Evolutionary conservation across 30 jellyfish, hydroid and myxozoan species (phyloP), one percentile per base, ranked within the genome.

Genomic region (Hydractinia echinata): DNA sequence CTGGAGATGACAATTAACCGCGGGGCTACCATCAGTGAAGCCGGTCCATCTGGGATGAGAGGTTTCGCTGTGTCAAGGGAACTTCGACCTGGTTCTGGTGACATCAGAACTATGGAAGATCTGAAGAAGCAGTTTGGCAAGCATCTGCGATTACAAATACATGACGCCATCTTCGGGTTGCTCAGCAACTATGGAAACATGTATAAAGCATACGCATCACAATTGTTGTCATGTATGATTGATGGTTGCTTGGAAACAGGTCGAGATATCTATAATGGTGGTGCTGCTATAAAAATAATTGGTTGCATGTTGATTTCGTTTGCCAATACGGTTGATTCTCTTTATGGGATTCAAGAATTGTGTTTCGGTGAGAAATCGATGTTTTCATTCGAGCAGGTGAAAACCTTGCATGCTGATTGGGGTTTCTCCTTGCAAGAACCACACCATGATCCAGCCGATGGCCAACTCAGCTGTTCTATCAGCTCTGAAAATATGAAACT

Each of bases 41-140:
- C 84, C 21, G 84, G 84, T 15, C 84, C 84, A 20, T 79, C 78
- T 1, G 84, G 84, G 21, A 76, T 76, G 84, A 44, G 84, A 50
- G 84, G 84, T 54, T 76, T 48, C 18, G 49, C 79, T 16, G 79
- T 76, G 52, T 76, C 84, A 9, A 79, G 18, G 18, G 84, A 76
- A 10, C 54, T 76, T 10, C 78, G 84, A 4, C 84, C 84, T 15
- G 84, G 81, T 7, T 76, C 84, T 76, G 84, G 11, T 7, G 84
- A 76, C 79, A 76, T 76, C 10, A 76, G 54, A 54, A 15, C 4
- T 14, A 8, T 76, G 9, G 53, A 54, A 16, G 84, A 76, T 16
- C 21, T 76, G 8, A 76, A 76, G 51, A 51, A 54, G 81, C 84
- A 76, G 82, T 76, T 76, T 76, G 84, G 79, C 16, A 76, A 50